These are phyloP conservation scores for Bucco capensis DNA, from an alignment of 2,113 vertebrate genomes.

Conservation along the genomic window DNA sequence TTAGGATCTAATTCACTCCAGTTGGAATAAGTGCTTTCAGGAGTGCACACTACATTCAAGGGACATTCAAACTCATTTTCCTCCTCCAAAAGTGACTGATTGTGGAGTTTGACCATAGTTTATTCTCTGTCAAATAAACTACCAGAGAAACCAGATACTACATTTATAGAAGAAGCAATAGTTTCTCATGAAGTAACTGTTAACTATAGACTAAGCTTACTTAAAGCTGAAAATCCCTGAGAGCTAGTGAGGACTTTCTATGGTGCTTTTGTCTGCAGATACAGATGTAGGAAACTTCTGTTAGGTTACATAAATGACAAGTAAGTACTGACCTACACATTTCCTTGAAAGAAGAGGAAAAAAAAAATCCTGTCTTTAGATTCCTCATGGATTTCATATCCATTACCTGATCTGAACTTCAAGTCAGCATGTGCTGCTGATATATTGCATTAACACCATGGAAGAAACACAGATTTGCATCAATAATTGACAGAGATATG, in stretches of 20 bases:
- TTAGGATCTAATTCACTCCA: background rate
- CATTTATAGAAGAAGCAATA: background rate
- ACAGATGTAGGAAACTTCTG: background rate
- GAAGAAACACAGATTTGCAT: background rate
- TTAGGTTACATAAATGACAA: background rate
- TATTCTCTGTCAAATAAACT: background rate
- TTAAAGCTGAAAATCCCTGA: background rate
- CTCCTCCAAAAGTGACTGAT: background rate
- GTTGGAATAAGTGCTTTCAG: background rate
- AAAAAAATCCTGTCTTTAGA: background rate
- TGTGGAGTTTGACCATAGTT: background rate
- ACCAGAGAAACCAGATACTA: background rate
- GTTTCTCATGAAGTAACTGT: background rate
- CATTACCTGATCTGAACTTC: background rate
- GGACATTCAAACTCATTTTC: background rate
- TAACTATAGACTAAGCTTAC: background rate
- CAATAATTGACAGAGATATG: background rate
- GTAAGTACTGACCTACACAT: background rate
- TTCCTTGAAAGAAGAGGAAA: background rate
- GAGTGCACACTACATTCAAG: background rate
- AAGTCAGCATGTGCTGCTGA: background rate
- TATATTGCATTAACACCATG: background rate
- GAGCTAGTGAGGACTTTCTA: background rate
- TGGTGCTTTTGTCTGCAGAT: background rate
- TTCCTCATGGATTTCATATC: background rate